These are phyloP conservation scores for Oeneis ivallda DNA, from an alignment of 2,888 invertebrate genomes.

Conservation along the genomic window DNA sequence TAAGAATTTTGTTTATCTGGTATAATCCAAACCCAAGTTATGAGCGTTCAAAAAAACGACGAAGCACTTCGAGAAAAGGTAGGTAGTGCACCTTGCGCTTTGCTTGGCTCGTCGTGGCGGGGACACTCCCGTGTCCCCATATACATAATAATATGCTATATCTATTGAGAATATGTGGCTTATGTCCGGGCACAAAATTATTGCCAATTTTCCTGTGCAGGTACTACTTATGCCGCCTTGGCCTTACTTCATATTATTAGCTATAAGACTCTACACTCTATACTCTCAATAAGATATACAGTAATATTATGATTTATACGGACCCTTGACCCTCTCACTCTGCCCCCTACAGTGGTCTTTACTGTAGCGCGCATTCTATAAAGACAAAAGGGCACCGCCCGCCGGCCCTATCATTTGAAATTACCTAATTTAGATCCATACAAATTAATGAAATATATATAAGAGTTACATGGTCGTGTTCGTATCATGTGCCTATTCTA, in stretches of 20 bases:
- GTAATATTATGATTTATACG: constrained; percentile 21
- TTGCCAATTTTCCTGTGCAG: background rate
- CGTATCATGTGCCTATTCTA: background rate
- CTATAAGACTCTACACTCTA: background rate
- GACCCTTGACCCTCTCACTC: constrained; percentile 19
- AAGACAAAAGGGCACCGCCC: constrained; percentile 17
- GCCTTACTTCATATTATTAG: background rate
- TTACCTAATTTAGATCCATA: constrained; percentile 13
- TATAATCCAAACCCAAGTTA: too few species aligned
- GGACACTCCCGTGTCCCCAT: too few species aligned
- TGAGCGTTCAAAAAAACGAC: too few species aligned
- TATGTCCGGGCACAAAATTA: too few species aligned
- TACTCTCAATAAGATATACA: constrained; percentile 17
- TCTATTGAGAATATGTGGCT: too few species aligned
- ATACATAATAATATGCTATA: too few species aligned
- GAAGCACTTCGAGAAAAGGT: too few species aligned
- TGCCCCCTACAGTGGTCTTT: constrained; percentile 18
- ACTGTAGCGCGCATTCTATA: constrained; percentile 13
- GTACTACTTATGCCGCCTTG: background rate
- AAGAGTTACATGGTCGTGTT: constrained; percentile 6
- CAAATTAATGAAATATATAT: constrained; percentile 14
- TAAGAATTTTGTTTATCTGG: too few species aligned
- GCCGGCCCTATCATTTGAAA: constrained; percentile 19
- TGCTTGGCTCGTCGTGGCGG: too few species aligned
- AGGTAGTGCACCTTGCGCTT: too few species aligned